phyloP scores from a whole-genome alignment of 2,888 invertebrate species.

The Notodonta ziczac region DNA sequence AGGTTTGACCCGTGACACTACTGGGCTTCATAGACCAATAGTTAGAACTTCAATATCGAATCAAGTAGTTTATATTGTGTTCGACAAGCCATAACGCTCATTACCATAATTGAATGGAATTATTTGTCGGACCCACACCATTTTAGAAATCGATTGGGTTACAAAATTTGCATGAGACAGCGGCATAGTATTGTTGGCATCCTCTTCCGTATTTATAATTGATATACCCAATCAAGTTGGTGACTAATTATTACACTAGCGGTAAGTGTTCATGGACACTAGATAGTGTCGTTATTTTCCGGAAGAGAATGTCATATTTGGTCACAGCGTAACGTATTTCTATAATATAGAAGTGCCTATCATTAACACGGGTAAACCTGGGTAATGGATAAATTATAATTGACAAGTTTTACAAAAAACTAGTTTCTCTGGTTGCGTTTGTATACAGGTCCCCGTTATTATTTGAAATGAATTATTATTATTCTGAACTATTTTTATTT shows the following conservation, averaged over 20 bases:
- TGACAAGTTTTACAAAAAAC: too few relatives aligned
- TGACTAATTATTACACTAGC: too few relatives aligned
- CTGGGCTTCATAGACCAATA: constrained; percentile 59
- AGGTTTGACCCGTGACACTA: constrained; percentile 75
- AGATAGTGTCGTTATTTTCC: background rate
- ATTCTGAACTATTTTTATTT: too few relatives aligned
- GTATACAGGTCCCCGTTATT: too few relatives aligned
- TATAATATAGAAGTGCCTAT: background rate
- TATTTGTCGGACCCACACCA: constrained; percentile 15
- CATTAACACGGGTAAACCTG: background rate
- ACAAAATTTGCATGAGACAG: constrained; percentile 65
- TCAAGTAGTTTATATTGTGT: constrained; percentile 31
- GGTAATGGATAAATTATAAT: too few relatives aligned
- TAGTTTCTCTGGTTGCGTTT: too few relatives aligned
- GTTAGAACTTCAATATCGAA: constrained; percentile 54
- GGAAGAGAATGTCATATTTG: constrained; percentile 2
- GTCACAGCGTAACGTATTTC: background rate
- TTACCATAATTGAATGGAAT: background rate
- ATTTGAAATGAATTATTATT: too few relatives aligned
- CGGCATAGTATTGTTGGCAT: constrained; percentile 29
- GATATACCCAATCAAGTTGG: background rate
- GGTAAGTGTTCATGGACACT: too few relatives aligned
- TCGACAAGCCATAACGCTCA: constrained; percentile 34
- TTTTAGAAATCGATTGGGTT: constrained; percentile 45
- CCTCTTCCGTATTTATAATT: constrained; percentile 1